These are phyloP conservation scores for Bujurquina vittata DNA, from an alignment of 2,113 vertebrate species.

Conservation along the genomic window DNA sequence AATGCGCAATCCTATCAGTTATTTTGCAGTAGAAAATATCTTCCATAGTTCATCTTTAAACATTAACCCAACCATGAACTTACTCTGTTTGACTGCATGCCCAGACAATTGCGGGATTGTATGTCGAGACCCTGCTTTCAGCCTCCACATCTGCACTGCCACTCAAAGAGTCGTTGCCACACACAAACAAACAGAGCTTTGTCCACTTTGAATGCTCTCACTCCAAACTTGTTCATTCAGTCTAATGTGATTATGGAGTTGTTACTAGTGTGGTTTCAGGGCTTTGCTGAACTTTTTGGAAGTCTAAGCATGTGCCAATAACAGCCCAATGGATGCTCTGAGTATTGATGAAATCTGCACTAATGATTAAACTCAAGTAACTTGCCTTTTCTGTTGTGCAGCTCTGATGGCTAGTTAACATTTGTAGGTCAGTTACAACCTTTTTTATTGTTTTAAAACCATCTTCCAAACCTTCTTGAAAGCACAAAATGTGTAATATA, in stretches of 20 bases:
- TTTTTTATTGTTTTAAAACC: neutral
- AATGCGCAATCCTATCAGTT: neutral
- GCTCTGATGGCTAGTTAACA: fast-evolving
- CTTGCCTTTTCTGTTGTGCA: neutral
- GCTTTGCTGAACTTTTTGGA: constrained; percentile 31
- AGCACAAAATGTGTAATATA: neutral
- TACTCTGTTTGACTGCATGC: neutral
- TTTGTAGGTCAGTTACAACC: fast-evolving
- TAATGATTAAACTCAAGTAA: constrained; percentile 4
- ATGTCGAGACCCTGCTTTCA: neutral
- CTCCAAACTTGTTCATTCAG: constrained; percentile 71
- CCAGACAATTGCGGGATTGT: neutral
- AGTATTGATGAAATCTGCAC: neutral
- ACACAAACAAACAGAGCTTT: constrained; percentile 60
- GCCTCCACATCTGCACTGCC: neutral
- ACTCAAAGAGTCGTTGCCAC: neutral
- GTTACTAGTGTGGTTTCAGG: constrained; percentile 41
- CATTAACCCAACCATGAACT: neutral
- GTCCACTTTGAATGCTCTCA: constrained; percentile 44
- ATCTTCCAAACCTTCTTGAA: neutral
- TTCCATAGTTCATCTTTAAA: neutral
- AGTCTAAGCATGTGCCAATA: constrained; percentile 24
- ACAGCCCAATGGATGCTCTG: neutral
- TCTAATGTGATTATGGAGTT: constrained; percentile 60
- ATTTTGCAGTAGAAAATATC: neutral